phyloP scores from a whole-genome alignment of 2,113 vertebrate species.

The Poecilia latipinna region DNA sequence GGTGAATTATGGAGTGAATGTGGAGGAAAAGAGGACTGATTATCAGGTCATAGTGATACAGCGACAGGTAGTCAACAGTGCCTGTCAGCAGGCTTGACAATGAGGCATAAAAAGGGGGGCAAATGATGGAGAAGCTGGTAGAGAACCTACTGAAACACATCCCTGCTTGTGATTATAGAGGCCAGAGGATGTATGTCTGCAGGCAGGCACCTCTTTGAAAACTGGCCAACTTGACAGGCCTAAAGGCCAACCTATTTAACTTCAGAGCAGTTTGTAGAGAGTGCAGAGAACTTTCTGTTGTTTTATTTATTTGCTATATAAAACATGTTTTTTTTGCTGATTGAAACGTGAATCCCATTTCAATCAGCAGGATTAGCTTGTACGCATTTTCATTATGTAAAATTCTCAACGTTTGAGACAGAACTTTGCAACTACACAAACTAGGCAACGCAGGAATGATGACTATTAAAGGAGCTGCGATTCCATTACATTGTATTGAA shows the following conservation, averaged over 20 bases:
- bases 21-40: slow-evolving; percentile 49
- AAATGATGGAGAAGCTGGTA: slow-evolving; percentile 4
- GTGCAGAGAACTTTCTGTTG: neutral
- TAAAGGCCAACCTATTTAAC: neutral
- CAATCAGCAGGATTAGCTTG: neutral
- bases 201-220: neutral
- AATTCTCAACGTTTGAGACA: neutral
- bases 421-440: neutral
- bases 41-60: slow-evolving; percentile 29
- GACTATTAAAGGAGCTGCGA: neutral
- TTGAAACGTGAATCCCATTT: neutral
- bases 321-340: too few species aligned
- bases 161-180: neutral
- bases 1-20: slow-evolving; percentile 29
- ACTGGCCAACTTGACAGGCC: neutral
- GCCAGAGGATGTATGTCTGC: neutral
- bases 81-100: slow-evolving; percentile 33
- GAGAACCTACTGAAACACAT: slow-evolving; percentile 19
- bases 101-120: slow-evolving; percentile 10
- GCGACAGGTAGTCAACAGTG: slow-evolving; percentile 29
- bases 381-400: neutral
- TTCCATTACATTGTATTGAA: neutral
- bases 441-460: neutral
- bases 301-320: too few species aligned
- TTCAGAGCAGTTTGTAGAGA: neutral